Conservation (phyloP, 2,888 invertebrate species). For the Ennomos quercinarius region DNA sequence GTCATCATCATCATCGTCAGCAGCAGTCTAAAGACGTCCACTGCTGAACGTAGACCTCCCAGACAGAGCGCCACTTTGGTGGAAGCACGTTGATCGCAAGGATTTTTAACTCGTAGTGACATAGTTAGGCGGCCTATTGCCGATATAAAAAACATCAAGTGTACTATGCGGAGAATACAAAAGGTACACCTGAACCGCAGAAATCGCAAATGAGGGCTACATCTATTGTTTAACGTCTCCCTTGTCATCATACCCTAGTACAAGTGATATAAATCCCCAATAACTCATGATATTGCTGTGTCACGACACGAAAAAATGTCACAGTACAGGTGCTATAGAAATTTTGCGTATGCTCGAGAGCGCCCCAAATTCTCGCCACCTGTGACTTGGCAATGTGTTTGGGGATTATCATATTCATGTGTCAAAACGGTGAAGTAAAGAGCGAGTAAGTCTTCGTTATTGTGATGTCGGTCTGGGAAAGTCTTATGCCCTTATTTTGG, state of each 20-base stretch:
- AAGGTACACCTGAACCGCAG: slow-evolving; percentile 34
- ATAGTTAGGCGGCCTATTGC: too few species aligned
- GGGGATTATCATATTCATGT: slow-evolving; percentile 59
- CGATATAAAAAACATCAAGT: too few species aligned
- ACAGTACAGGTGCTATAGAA: slow-evolving; percentile 47
- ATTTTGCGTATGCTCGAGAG: slow-evolving; percentile 47
- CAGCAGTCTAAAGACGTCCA: too few species aligned
- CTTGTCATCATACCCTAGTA: slow-evolving; percentile 31
- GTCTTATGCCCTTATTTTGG: slow-evolving; percentile 4
- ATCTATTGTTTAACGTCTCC: slow-evolving; percentile 45
- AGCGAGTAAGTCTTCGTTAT: slow-evolving; percentile 47
- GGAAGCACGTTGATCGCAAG: too few species aligned
- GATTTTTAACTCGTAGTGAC: too few species aligned
- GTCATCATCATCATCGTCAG: too few species aligned
- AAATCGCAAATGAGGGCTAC: slow-evolving; percentile 47
- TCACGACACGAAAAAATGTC: slow-evolving; percentile 51
- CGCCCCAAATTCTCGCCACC: slow-evolving; percentile 48
- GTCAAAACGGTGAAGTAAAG: slow-evolving; percentile 39
- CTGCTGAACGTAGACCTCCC: too few species aligned
- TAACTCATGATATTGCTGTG: slow-evolving; percentile 48
- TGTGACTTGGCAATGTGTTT: slow-evolving; percentile 49
- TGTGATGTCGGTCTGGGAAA: slow-evolving; percentile 34
- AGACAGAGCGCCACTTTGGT: too few species aligned
- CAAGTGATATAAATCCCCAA: slow-evolving; percentile 50
- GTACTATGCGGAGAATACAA: not conserved